These are phyloP conservation scores for Polylopha cassiicola DNA, from an alignment of 2,888 invertebrate genomes.

Conservation along the genomic window DNA sequence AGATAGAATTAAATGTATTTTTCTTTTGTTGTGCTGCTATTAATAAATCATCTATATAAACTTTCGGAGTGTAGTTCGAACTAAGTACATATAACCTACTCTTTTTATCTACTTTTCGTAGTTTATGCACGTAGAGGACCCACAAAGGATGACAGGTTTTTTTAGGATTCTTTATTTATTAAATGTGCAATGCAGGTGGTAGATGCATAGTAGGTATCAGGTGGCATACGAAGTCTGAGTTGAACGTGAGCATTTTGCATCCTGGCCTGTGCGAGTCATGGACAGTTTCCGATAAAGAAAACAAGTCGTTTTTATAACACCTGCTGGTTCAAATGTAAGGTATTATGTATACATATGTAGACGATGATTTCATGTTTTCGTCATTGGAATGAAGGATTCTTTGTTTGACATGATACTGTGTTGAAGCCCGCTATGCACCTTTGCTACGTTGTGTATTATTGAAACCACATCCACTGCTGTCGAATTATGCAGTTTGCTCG, in stretches of 20 bases:
- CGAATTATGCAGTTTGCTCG: not conserved
- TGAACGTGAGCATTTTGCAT: slow-evolving; percentile 8
- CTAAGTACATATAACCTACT: no score
- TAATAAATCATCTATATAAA: no score
- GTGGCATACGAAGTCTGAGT: slow-evolving; percentile 25
- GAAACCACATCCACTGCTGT: not conserved
- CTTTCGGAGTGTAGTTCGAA: no score
- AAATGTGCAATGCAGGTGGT: slow-evolving; percentile 6
- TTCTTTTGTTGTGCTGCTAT: no score
- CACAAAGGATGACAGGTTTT: no score
- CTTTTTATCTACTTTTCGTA: no score
- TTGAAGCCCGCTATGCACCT: not conserved
- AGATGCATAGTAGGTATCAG: slow-evolving; percentile 25
- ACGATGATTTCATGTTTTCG: slow-evolving; percentile 10
- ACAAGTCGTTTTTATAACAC: slow-evolving; percentile 16
- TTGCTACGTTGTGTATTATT: no score
- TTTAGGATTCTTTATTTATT: no score
- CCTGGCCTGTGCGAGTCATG: slow-evolving; percentile 8
- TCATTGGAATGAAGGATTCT: slow-evolving; percentile 5
- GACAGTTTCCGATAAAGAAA: slow-evolving; percentile 4
- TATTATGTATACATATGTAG: slow-evolving; percentile 2
- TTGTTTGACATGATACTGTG: slow-evolving; percentile 13
- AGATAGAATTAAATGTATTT: no score
- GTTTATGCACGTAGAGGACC: no score
- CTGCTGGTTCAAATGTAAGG: slow-evolving; percentile 9